These are phyloP conservation scores for Hylomyscus alleni DNA, from an alignment of 2,797 vertebrate species.

Conservation along the genomic window DNA sequence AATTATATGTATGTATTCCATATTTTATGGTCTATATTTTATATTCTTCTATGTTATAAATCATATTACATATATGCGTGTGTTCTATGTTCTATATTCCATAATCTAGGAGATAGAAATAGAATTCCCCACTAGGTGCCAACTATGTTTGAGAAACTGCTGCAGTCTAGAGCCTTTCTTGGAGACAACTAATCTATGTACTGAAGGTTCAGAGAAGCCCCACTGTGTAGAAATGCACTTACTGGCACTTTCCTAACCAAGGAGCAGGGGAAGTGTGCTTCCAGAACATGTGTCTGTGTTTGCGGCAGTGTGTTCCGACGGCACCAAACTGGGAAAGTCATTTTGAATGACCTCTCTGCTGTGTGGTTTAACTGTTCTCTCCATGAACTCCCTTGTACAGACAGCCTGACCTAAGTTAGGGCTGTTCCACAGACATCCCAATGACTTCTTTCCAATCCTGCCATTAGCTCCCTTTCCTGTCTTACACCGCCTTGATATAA, in stretches of 20 bases:
- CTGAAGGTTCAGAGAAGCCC: slow-evolving; percentile 5
- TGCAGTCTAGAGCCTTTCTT: slow-evolving; percentile 7
- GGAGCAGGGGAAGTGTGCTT: neutral
- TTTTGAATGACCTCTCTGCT: slow-evolving; percentile 35
- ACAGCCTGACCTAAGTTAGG: neutral
- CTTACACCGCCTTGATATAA: neutral
- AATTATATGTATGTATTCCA: too few relatives aligned
- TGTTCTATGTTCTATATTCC: neutral
- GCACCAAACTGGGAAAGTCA: slow-evolving; percentile 15
- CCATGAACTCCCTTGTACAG: neutral
- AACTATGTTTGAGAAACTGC: slow-evolving; percentile 16
- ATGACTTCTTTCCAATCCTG: neutral
- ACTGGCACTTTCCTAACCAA: neutral
- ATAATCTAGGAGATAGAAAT: slow-evolving; percentile 30
- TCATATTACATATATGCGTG: too few relatives aligned
- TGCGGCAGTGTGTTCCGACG: neutral
- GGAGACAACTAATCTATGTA: neutral
- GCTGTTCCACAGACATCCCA: neutral
- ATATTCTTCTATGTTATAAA: neutral
- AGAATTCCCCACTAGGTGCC: neutral
- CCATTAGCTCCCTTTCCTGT: slow-evolving; percentile 21
- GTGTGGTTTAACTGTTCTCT: neutral
- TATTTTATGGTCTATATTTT: neutral
- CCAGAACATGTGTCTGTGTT: neutral
- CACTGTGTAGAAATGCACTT: neutral